Evolutionary conservation across 30 jellyfish, hydroid and myxozoan genomes (phyloP), one percentile per base, ranked within the genome.

Genomic region (Euphysa ruthae): DNA sequence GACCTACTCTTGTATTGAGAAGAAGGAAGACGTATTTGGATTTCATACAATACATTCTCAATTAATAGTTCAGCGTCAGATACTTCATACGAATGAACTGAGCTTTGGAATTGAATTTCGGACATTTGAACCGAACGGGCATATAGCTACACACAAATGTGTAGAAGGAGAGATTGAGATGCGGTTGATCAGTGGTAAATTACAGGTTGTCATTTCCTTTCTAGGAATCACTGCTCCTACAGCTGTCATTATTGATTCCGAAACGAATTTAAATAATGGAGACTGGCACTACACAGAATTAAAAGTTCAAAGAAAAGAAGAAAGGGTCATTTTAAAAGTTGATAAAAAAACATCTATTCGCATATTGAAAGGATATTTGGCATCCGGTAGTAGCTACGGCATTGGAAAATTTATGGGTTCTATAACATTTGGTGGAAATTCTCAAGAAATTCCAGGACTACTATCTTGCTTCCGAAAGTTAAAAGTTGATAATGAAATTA

Each of bases 61-160:
- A 43, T 46, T 88, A 29, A 73, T 25, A 7, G 46, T 81, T 18
- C 49, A 62, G 28, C 30, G 94, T 15, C n/a, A 52, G 27, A 76
- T 66, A 38, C 51, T 43, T 5, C 32, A 49, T 18, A 43, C 69
- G 12, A 77, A 69, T 23, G 79, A 70, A 29, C 44, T 82, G 32
- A 43, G 20, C 32, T 26, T 88, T 7, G 70, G 89, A 25, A 18
- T 77, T 1, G 55, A 61, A 44, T 38, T 88, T 8, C 85, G 97
- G 43, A 88, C 97, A 6, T 88, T 77, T 32, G 94, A 88, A 43
- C 92, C 89, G 28, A 88, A 82, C 54, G 90, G 93, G 19, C 75
- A 73, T 21, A 61, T 88, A 16, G 85, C 93, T 1, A 63, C 93
- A 5, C 78, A 70, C 71, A 27, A 70, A 43, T 66, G 93, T 28